Conservation (phyloP, 2,113 vertebrate species). For the Gracilinanus agilis region DNA sequence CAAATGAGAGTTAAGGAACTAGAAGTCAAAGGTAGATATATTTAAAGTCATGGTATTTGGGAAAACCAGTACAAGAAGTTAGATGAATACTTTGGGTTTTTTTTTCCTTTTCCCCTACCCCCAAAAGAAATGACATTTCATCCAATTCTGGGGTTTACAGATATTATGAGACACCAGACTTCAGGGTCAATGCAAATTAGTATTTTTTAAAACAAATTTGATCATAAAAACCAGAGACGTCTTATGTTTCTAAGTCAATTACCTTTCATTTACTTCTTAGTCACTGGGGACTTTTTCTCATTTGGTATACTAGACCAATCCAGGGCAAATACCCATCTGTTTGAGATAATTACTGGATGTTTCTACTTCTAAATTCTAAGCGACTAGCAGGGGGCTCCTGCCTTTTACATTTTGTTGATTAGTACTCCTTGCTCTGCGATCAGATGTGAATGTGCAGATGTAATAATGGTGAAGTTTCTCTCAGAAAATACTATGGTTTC, state of each 20-base stretch:
- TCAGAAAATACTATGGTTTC: neutral
- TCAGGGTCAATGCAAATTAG: neutral
- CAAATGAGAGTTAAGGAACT: neutral
- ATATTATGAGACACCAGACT: neutral
- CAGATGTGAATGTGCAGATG: slow-evolving; percentile 1
- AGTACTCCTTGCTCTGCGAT: neutral
- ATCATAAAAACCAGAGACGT: neutral
- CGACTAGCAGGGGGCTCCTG: neutral
- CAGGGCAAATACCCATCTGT: neutral
- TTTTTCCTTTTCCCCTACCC: neutral
- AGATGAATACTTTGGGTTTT: neutral
- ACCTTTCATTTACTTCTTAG: neutral
- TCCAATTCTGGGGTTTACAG: neutral
- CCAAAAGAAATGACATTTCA: neutral
- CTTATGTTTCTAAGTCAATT: neutral
- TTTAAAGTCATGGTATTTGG: neutral
- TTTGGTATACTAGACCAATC: neutral
- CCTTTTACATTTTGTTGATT: slow-evolving; percentile 33
- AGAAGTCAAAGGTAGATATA: neutral
- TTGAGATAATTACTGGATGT: neutral
- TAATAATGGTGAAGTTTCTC: neutral
- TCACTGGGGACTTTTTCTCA: neutral
- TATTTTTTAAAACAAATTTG: slow-evolving; percentile 13
- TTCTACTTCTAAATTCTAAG: slow-evolving; percentile 11
- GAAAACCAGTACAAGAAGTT: neutral